Base-by-base conservation (phyloP, 2,797 vertebrate genomes). In the Pangasius macronema region DNA sequence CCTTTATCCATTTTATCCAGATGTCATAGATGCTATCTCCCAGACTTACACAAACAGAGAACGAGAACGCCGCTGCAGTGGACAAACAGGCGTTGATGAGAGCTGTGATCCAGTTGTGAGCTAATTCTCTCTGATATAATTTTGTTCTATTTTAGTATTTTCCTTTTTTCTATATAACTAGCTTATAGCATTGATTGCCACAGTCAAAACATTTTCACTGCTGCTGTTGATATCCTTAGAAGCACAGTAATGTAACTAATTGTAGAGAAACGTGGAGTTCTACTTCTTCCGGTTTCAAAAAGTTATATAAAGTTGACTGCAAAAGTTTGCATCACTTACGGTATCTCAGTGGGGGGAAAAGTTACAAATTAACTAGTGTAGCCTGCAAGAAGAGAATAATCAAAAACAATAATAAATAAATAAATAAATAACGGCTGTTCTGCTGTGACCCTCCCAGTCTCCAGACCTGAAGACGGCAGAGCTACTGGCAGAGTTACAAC, bases 21-120 rank as follows among this genome's bases (percentile, higher is more conserved):
- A 85, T 33, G 39, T 53, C 59, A 24, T 22, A 76, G 63, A 55
- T 73, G 16, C 49, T 55, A 27, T 88, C 51, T 84, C 42, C 3
- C 70, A 10, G 22, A 72, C 68, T 39, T 20, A 82, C 49, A 59
- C 80, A 36, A 72, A 57, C 2, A 27, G 36, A 61, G n/a, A 77
- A 33, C 39, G 53, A 24, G 30, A 80, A 57, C 20, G 22, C 33
- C 5, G 2, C 59, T 59, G 46, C 24, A 51, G 76, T 86, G 82
- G 59, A 77, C 49, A 79, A 46, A n/a, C 59, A 51, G 59, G 24
- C 39, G 1, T 22, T 59, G 36, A 59, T 33, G 63, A 49, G 61
- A 53, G 51, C 86, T 36, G 75, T 36, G n/a, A 59, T 59, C 27
- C 55, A 75, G n/a, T 42, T 59, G 53, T 81, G 33, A 59, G 30